phyloP scores from a whole-genome alignment of 2,888 invertebrate species.

The Dioctria rufipes region DNA sequence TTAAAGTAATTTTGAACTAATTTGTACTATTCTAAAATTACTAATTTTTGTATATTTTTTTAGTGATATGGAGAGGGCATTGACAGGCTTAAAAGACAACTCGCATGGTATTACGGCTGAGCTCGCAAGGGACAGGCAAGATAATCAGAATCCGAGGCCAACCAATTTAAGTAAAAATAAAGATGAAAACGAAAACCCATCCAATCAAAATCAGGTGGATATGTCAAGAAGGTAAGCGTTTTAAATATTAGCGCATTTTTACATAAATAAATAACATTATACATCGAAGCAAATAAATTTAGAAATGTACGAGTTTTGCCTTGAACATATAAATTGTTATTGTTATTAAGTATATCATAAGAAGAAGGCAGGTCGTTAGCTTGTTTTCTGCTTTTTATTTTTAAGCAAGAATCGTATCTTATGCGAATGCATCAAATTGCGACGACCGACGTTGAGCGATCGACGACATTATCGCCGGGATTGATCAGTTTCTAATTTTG shows the following conservation, averaged over 20 bases:
- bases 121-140: conserved; percentile 32
- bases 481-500: too few relatives aligned
- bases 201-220: conserved; percentile 3
- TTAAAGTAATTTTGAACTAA: conserved; percentile 41
- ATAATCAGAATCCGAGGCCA: neutral
- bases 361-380: too few relatives aligned
- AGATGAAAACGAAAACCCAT: conserved; percentile 21
- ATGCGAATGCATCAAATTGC: too few relatives aligned
- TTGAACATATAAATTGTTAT: neutral
- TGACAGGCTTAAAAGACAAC: conserved; percentile 47
- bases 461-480: too few relatives aligned
- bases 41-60: neutral
- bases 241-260: neutral
- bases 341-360: too few relatives aligned
- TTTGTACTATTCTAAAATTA: neutral
- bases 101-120: conserved; percentile 47
- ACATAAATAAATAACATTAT: too few relatives aligned
- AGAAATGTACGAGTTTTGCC: too few relatives aligned
- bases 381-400: too few relatives aligned
- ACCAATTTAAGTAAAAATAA: neutral
- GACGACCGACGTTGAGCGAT: too few relatives aligned
- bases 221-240: conserved; percentile 36
- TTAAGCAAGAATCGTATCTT: too few relatives aligned
- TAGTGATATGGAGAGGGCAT: conserved; percentile 55
- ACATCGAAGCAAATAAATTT: too few relatives aligned